Conservation (phyloP, 1,140 invertebrate genomes). For the Portunus trituberculatus region DNA sequence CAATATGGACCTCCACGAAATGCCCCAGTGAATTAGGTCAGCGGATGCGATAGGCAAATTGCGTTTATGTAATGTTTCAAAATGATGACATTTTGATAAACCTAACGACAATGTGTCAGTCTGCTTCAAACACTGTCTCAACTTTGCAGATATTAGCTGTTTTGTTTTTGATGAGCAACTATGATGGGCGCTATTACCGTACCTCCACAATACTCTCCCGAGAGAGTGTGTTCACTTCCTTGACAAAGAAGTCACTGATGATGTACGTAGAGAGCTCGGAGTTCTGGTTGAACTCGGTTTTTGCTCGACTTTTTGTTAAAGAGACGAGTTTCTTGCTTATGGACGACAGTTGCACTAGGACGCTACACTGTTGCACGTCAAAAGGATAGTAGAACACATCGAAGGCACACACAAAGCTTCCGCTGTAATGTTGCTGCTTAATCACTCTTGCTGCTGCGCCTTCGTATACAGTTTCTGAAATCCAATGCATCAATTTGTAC, state of each 20-base stretch:
- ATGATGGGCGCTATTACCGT: neutral
- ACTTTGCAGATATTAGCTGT: neutral
- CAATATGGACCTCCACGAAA: no score
- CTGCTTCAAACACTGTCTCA: neutral
- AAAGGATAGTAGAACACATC: conserved; percentile 67
- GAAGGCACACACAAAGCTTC: conserved; percentile 64
- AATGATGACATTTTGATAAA: no score
- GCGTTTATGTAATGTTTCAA: no score
- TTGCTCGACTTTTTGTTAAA: neutral
- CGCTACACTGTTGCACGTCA: conserved; percentile 51
- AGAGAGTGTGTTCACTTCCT: neutral
- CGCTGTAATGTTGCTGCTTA: conserved; percentile 58
- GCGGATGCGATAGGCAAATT: neutral
- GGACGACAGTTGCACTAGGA: conserved; percentile 56
- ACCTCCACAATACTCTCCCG: no score
- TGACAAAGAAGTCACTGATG: conserved; percentile 32
- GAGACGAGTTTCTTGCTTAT: conserved; percentile 53
- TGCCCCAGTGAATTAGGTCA: neutral
- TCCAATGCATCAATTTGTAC: neutral
- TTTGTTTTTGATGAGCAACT: no score
- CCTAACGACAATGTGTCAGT: neutral
- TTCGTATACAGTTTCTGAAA: neutral
- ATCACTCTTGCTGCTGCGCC: conserved; percentile 37
- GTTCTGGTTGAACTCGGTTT: neutral
- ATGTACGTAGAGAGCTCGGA: neutral